Conservation (phyloP, 1,140 invertebrate species). For the Drosophila ambigua region DNA sequence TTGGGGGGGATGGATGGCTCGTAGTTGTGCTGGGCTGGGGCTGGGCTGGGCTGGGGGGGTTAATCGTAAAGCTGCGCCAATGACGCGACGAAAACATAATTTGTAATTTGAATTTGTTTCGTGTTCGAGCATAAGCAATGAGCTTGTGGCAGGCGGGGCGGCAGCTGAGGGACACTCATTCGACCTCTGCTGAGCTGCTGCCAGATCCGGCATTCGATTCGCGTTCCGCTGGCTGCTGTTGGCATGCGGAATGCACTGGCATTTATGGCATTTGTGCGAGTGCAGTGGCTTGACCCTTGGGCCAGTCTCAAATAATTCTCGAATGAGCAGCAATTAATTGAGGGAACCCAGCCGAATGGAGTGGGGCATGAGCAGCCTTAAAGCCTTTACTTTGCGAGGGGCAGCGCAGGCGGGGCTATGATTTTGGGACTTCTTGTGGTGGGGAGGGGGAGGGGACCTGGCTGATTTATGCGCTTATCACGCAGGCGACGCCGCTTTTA, state of each 20-base stretch:
- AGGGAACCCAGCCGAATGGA: too few relatives aligned
- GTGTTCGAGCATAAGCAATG: constrained; percentile 80
- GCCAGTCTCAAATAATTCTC: too few relatives aligned
- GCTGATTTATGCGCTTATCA: constrained; percentile 80
- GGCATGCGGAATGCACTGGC: background rate
- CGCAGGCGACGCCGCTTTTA: constrained; percentile 72
- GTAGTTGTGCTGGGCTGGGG: background rate
- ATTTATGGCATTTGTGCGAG: constrained; percentile 1
- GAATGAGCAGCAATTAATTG: too few relatives aligned
- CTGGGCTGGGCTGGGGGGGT: background rate
- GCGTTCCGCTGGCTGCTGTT: constrained; percentile 14
- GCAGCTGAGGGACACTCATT: background rate
- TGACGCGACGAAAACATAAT: constrained; percentile 82
- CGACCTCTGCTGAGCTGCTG: constrained; percentile 1
- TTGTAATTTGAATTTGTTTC: constrained; percentile 83
- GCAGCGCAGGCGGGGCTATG: background rate
- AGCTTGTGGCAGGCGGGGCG: constrained; percentile 18
- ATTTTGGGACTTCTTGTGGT: background rate
- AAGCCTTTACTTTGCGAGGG: too few relatives aligned
- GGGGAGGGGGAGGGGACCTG: constrained; percentile 3
- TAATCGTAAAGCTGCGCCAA: constrained; percentile 60
- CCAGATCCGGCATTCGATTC: constrained; percentile 26
- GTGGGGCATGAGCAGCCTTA: too few relatives aligned
- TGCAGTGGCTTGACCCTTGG: too few relatives aligned
- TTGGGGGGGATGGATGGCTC: background rate